Percentiles rank a stretch among this genome's conserved stretches.
Conservation (phyloP, 2,888 invertebrate species). For the Lasioglossum calceatum region DNA sequence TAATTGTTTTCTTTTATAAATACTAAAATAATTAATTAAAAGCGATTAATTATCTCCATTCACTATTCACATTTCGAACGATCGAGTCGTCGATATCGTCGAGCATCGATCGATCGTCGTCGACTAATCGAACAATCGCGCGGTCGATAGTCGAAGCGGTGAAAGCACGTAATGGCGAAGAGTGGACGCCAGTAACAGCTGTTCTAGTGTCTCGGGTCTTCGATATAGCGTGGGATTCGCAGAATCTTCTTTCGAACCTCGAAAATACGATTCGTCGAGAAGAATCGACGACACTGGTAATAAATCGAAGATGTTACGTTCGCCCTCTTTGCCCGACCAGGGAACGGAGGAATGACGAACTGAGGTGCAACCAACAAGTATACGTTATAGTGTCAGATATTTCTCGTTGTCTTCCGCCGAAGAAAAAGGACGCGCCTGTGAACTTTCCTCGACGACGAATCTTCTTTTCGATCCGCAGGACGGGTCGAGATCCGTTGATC, state of each 20-base stretch:
- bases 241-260: background rate
- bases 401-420: background rate
- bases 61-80: too few relatives aligned
- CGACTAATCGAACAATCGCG: constrained; percentile 10
- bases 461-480: background rate
- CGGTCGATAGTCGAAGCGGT: constrained; percentile 18
- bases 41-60: too few relatives aligned
- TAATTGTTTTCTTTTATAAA: too few relatives aligned
- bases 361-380: background rate
- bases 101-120: constrained; percentile 20
- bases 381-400: constrained; percentile 26
- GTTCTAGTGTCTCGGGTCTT: background rate
- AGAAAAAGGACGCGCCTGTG: background rate
- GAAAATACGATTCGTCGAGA: background rate
- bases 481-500: background rate
- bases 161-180: constrained; percentile 47
- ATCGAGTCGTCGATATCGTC: constrained; percentile 4
- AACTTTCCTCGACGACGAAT: background rate
- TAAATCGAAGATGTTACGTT: background rate
- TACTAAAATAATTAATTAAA: too few relatives aligned
- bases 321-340: background rate
- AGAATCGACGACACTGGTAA: too few relatives aligned
- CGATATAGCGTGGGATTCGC: background rate
- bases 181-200: constrained; percentile 54
- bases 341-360: background rate